These are phyloP conservation scores for Zaprionus lachaisei DNA, from an alignment of 1,140 invertebrate genomes.

Conservation along the genomic window DNA sequence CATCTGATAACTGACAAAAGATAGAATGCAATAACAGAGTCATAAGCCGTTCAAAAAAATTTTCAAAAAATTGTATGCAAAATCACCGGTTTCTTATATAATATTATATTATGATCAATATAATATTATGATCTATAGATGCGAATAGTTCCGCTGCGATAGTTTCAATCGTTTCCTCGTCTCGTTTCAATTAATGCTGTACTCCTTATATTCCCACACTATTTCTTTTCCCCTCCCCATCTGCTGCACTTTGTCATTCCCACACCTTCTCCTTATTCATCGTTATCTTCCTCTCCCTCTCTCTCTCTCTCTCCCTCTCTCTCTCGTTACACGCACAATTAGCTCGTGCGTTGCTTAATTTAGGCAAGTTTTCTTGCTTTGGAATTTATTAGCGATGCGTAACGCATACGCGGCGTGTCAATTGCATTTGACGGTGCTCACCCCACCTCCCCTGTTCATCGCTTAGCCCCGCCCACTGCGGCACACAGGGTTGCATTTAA, in stretches of 20 bases:
- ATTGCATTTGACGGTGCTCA: conserved; percentile 22
- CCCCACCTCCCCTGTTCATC: background rate
- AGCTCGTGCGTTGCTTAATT: conserved; percentile 5
- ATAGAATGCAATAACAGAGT: too few species aligned
- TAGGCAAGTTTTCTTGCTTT: conserved; percentile 17
- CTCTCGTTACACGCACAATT: conserved; percentile 17
- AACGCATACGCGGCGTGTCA: conserved; percentile 27
- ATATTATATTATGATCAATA: too few species aligned
- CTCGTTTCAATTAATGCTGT: background rate
- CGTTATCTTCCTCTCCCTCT: background rate
- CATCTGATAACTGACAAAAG: too few species aligned
- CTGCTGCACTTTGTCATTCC: too few species aligned
- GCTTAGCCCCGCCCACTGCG: background rate
- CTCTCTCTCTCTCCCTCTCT: background rate
- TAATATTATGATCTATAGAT: too few species aligned
- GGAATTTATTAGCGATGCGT: conserved; percentile 21
- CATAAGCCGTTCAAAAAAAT: too few species aligned
- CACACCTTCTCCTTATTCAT: background rate
- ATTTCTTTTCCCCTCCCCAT: too few species aligned
- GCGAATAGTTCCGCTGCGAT: background rate
- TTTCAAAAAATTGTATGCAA: too few species aligned
- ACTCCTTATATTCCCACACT: background rate
- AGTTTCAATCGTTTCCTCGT: background rate
- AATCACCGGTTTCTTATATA: too few species aligned
- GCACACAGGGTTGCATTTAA: conserved; percentile 38